Percentiles rank a stretch among this genome's conserved stretches.
phyloP scores from a whole-genome alignment of 2,888 invertebrate genomes.

The Heteromyza rotundicornis region DNA sequence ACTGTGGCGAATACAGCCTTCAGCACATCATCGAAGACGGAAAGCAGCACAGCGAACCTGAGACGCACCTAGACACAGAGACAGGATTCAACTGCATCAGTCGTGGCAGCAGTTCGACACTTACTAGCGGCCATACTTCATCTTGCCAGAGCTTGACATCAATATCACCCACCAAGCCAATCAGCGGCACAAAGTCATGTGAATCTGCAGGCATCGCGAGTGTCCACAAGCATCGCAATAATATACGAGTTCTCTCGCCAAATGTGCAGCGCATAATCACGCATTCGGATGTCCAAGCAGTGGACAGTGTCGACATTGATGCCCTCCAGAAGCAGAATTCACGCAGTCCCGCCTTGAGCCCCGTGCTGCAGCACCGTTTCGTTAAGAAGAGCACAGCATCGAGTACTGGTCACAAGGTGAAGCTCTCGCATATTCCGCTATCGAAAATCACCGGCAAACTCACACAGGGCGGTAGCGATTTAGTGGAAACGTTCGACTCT shows the following conservation, averaged over 20 bases:
- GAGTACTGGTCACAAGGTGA: constrained; percentile 35
- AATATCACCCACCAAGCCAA: constrained; percentile 20
- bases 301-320: constrained; percentile 52
- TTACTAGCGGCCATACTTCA: constrained; percentile 6
- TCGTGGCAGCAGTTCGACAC: constrained; percentile 8
- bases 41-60: neutral
- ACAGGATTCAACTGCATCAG: neutral
- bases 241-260: constrained; percentile 61
- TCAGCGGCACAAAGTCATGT: constrained; percentile 27
- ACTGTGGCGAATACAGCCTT: constrained; percentile 41
- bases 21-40: neutral
- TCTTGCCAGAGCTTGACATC: constrained; percentile 14
- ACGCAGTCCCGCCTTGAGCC: constrained; percentile 32
- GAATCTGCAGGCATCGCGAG: constrained; percentile 24
- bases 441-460: constrained; percentile 59
- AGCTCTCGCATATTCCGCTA: constrained; percentile 57
- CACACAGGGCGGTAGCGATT: constrained; percentile 57
- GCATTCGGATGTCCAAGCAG: constrained; percentile 63
- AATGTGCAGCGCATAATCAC: constrained; percentile 67
- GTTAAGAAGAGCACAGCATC: constrained; percentile 34
- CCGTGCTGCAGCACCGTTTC: constrained; percentile 40
- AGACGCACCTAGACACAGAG: neutral
- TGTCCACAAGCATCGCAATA: constrained; percentile 46
- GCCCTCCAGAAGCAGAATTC: constrained; percentile 48
- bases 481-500: constrained; percentile 56